phyloP scores from a whole-genome alignment of 2,888 invertebrate genomes.

The Heliconius ismenius region DNA sequence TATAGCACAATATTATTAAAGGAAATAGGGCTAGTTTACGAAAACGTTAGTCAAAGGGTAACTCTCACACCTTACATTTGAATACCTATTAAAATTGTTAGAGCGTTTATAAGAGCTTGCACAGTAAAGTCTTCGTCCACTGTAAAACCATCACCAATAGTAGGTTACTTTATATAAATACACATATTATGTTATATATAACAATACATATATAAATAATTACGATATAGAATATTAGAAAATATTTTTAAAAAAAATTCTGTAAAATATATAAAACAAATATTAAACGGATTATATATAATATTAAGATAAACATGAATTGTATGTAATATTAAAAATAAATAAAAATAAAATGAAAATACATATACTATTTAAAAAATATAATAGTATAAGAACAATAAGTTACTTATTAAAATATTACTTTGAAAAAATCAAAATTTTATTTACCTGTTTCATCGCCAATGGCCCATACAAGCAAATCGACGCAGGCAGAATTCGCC shows the following conservation, averaged over 20 bases:
- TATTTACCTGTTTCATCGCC: conserved; percentile 94
- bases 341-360: background rate
- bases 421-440: background rate
- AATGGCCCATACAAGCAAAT: conserved; percentile 98
- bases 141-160: conserved; percentile 68
- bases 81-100: conserved; percentile 86
- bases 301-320: background rate
- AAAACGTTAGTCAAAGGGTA: conserved; percentile 57
- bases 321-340: background rate
- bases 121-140: conserved; percentile 87
- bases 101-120: conserved; percentile 87
- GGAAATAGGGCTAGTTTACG: background rate
- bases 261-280: no score
- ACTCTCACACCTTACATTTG: conserved; percentile 61
- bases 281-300: no score
- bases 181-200: conserved; percentile 21
- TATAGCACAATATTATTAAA: background rate
- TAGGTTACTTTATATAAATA: conserved; percentile 33
- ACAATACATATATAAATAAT: conserved; percentile 5
- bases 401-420: conserved; percentile 37
- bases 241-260: no score
- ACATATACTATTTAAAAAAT: background rate
- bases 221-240: background rate
- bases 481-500: conserved; percentile 98
- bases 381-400: conserved; percentile 10